Conservation (phyloP, 2,888 invertebrate species). For the Strigamia transsilvanica region DNA sequence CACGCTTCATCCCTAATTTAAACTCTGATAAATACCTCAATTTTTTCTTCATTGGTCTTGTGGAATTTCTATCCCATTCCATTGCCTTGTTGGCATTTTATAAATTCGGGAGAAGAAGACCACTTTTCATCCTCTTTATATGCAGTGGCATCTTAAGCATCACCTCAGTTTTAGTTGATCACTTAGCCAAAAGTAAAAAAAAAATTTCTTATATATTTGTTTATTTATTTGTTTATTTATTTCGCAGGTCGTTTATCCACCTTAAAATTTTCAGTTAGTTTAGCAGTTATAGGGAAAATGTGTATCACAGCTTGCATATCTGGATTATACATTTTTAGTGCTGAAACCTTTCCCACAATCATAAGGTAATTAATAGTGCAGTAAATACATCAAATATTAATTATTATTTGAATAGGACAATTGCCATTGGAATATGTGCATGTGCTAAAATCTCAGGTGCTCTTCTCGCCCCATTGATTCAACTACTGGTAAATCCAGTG, state of each 20-base stretch:
- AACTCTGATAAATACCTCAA: slow-evolving; percentile 67
- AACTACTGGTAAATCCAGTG: slow-evolving; percentile 33
- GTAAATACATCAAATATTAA: not conserved
- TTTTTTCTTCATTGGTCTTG: slow-evolving; percentile 66
- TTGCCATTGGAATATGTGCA: slow-evolving; percentile 48
- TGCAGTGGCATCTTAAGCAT: slow-evolving; percentile 55
- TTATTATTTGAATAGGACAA: not conserved
- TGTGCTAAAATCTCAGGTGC: not conserved
- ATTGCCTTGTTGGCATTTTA: slow-evolving; percentile 54
- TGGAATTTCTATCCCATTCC: slow-evolving; percentile 66
- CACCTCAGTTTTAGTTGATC: slow-evolving; percentile 55
- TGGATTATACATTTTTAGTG: slow-evolving; percentile 54
- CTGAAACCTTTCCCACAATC: slow-evolving; percentile 56
- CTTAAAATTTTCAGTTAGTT: slow-evolving; percentile 52
- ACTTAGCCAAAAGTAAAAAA: slow-evolving; percentile 55
- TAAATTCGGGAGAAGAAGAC: slow-evolving; percentile 55
- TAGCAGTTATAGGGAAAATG: slow-evolving; percentile 54
- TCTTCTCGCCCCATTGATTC: slow-evolving; percentile 16
- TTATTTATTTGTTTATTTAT: not conserved
- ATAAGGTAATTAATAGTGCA: slow-evolving; percentile 44
- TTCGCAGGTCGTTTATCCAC: not conserved
- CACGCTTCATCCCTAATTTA: slow-evolving; percentile 64
- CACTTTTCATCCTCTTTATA: slow-evolving; percentile 54
- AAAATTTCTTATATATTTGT: not conserved
- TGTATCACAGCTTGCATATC: slow-evolving; percentile 55